phyloP scores from a whole-genome alignment of 2,888 invertebrate species.

The Halictus ligatus region DNA sequence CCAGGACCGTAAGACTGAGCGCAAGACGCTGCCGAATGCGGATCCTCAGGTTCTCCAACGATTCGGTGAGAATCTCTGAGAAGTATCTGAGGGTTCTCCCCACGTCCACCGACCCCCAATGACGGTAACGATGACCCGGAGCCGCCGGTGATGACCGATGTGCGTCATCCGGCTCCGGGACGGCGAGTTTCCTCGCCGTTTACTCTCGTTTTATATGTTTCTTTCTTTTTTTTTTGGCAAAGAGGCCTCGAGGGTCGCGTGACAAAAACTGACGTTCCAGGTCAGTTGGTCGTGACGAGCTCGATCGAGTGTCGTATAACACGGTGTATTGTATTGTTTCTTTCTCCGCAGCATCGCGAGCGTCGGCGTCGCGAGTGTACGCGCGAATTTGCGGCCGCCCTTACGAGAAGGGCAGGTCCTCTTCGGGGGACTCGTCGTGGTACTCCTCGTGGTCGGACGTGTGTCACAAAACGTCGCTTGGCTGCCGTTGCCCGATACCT shows the following conservation, averaged over 20 bases:
- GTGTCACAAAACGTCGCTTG: slow-evolving; percentile 84
- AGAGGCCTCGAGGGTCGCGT: not conserved
- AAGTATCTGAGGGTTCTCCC: not conserved
- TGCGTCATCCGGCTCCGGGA: not conserved
- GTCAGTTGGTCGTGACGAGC: not conserved
- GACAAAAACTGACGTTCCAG: slow-evolving; percentile 45
- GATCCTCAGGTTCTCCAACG: not conserved
- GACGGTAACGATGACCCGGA: not conserved
- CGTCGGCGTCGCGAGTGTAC: slow-evolving; percentile 30
- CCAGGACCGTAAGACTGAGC: not conserved
- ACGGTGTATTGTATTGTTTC: slow-evolving; percentile 1
- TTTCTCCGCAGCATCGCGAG: slow-evolving; percentile 15
- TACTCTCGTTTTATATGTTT: not conserved
- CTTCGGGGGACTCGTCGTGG: slow-evolving; percentile 83
- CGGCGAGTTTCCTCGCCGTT: not conserved
- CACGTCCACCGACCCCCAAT: slow-evolving; percentile 7
- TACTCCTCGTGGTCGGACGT: slow-evolving; percentile 85
- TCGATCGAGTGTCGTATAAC: slow-evolving; percentile 5
- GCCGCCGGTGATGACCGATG: slow-evolving; percentile 7
- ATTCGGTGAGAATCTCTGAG: not conserved
- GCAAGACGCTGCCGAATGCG: not conserved
- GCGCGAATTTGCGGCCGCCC: slow-evolving; percentile 45
- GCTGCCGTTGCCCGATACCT: slow-evolving; percentile 83
- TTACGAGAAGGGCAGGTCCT: slow-evolving; percentile 83
- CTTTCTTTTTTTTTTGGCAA: not conserved